A percentile compares a stretch with the other conserved stretches of the same genome.
Evolutionary conservation across 2,797 vertebrate genomes (phyloP).

Genomic region (Microctenopoma stevenorrisi): DNA sequence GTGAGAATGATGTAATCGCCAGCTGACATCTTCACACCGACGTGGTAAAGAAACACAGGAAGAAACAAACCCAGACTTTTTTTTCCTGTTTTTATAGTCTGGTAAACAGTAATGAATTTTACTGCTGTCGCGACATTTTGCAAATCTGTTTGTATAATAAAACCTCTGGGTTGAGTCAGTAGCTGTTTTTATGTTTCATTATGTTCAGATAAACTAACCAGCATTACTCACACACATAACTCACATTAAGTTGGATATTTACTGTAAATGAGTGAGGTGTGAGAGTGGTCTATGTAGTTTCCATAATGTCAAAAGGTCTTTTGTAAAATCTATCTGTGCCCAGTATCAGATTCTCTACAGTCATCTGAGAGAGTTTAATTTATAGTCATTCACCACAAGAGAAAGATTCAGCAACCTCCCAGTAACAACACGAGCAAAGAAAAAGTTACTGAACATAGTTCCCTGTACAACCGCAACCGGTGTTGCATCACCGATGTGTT

Average conservation of each 20-base stretch:
- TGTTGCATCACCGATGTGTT: constrained; percentile 48
- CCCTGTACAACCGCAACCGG: constrained; percentile 29
- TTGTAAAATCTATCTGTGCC: background rate
- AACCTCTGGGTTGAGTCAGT: background rate
- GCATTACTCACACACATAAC: background rate
- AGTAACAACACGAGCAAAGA: background rate
- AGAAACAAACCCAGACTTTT: constrained; percentile 17
- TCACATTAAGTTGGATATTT: background rate
- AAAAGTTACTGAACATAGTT: background rate
- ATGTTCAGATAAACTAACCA: background rate
- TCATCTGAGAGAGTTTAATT: constrained; percentile 4
- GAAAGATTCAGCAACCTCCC: constrained; percentile 29
- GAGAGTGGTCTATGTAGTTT: background rate
- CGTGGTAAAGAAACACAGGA: background rate
- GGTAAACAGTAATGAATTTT: no score
- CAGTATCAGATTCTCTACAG: background rate
- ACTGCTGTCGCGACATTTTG: no score
- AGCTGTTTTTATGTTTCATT: background rate
- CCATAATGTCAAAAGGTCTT: background rate
- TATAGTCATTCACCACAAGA: constrained; percentile 6
- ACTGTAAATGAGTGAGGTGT: background rate
- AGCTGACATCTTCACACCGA: background rate
- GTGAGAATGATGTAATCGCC: background rate
- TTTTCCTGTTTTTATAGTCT: background rate
- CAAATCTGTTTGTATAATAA: background rate